A percentile compares a stretch with the other conserved stretches of the same genome.
Evolutionary conservation across 1,140 invertebrate species (phyloP).

Genomic region (Drosophila kanapiae): DNA sequence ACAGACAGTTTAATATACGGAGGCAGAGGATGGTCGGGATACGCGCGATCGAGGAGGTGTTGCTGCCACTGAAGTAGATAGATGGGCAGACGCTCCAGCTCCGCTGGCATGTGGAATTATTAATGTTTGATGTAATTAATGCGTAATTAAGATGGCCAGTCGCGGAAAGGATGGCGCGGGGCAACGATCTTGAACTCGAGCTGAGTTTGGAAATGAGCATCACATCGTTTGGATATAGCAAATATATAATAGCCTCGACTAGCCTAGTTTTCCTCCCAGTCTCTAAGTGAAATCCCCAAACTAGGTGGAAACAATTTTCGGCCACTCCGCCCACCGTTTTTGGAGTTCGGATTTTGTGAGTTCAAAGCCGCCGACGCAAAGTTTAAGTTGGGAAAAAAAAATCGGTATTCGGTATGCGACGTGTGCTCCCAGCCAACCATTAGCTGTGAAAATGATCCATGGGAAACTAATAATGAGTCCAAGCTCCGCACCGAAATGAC

Average conservation of each 20-base stretch:
- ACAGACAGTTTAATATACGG: constrained; percentile 58
- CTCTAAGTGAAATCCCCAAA: constrained; percentile 17
- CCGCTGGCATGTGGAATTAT: constrained; percentile 64
- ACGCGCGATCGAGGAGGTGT: constrained; percentile 63
- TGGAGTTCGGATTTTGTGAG: constrained; percentile 17
- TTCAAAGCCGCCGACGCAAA: constrained; percentile 81
- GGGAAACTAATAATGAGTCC: constrained; percentile 74
- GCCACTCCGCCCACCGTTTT: constrained; percentile 54
- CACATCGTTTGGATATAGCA: neutral
- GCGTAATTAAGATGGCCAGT: constrained; percentile 77
- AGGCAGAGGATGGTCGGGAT: constrained; percentile 21
- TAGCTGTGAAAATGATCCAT: constrained; percentile 71
- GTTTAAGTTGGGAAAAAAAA: constrained; percentile 34
- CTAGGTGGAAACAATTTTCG: constrained; percentile 37
- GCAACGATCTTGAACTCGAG: constrained; percentile 16
- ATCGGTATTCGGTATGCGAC: constrained; percentile 8
- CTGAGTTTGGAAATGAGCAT: neutral
- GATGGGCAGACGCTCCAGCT: constrained; percentile 54
- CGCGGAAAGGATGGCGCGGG: constrained; percentile 21
- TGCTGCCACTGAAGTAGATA: constrained; percentile 75
- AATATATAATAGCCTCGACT: constrained; percentile 7
- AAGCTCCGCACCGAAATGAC: constrained; percentile 62
- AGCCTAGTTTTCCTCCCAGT: constrained; percentile 28
- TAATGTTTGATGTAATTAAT: constrained; percentile 82
- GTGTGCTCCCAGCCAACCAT: constrained; percentile 52